Evolutionary conservation across 2,888 invertebrate species (phyloP).

Genomic region (Spicauda simplicius): DNA sequence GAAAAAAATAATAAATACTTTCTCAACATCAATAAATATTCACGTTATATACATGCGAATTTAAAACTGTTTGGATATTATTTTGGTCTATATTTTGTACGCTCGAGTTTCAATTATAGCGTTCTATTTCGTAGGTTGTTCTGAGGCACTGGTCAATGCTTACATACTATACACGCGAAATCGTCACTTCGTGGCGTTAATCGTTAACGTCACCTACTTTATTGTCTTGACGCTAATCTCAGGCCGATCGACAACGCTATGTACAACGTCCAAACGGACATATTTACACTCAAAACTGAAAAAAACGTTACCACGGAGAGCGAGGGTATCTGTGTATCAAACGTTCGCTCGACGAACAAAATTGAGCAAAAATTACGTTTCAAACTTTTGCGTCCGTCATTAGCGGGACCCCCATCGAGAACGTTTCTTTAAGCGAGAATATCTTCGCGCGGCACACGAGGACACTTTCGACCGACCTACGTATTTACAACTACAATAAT

Average conservation of each 20-base stretch:
- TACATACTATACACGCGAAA: conserved; percentile 22
- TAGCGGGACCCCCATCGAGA: not conserved
- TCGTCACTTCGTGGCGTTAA: conserved; percentile 18
- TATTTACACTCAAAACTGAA: conserved; percentile 54
- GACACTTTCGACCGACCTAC: conserved; percentile 32
- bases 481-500: conserved; percentile 33
- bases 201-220: conserved; percentile 45
- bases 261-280: conserved; percentile 57
- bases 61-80: conserved; percentile 64
- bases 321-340: not conserved
- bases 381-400: not conserved
- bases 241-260: conserved; percentile 59
- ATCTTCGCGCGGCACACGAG: conserved; percentile 59
- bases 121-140: conserved; percentile 52
- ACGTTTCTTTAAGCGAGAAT: conserved; percentile 57
- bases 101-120: conserved; percentile 75
- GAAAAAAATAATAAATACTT: conserved; percentile 53
- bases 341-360: not conserved
- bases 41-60: conserved; percentile 60
- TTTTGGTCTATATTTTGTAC: conserved; percentile 83
- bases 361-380: conserved; percentile 4
- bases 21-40: conserved; percentile 70
- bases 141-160: conserved; percentile 59
- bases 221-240: conserved; percentile 69
- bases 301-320: not conserved